Base-by-base conservation (phyloP, 2,888 invertebrate genomes). In the Crocallis elinguaria region DNA sequence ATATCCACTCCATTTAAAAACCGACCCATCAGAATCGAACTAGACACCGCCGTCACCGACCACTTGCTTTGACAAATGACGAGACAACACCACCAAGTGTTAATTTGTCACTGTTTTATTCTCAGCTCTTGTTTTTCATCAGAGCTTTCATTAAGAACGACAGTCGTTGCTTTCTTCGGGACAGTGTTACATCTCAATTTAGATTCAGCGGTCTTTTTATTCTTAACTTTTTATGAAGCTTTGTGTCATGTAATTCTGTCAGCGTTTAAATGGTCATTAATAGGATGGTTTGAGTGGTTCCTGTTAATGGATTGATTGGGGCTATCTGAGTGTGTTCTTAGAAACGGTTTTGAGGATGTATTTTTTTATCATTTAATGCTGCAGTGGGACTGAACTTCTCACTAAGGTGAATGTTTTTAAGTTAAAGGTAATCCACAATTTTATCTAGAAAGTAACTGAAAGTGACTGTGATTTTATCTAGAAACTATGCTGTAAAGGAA, bases 21-120 rank as follows among this genome's bases (percentile, higher is more conserved):
- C 43, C 46, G 14, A 61, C 51, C 38, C 67, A 66, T 62, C 64
- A 64, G 59, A 57, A 62, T 66, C 56, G 59, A 66, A 54, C 50
- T 51, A 71, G 60, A 69, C 45, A 23, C 41, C 36, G 66, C 69
- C 67, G 67, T 66, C 67, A 51, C 57, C 54, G 53, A 51, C 54
- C 55, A 53, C 46, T 64, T 56, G 61, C 53, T 62, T 48, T 73
- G 77, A 75, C 76, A 74, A 76, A 76, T 66, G 75, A 71, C 65
- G 62, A 68, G 69, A 70, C 68, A 66, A 55, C 60, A 56, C 54
- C 19, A 51, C 27, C 57, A 50, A 64, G 60, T 73, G 67, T 71
- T 73, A 67, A 77, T 77, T 75, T 74, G 75, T 76, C 75, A 67
- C 48, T 54, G 57, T 60, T 64, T 66, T 58, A 60, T 62, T 69